phyloP scores from a whole-genome alignment of 2,113 vertebrate genomes.

The Callospermophilus lateralis region DNA sequence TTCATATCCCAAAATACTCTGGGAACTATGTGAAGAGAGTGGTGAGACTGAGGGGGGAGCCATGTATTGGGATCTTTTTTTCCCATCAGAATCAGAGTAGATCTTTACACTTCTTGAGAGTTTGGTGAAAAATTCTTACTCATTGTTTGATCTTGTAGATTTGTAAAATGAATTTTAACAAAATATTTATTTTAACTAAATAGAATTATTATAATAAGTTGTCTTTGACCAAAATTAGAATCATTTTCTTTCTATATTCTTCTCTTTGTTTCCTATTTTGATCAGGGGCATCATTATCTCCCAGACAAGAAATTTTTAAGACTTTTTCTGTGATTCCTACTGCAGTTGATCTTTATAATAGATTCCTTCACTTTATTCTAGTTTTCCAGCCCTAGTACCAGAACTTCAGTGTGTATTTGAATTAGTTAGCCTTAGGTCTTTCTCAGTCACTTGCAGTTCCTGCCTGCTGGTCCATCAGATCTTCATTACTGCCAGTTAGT shows the following conservation, averaged over 20 bases:
- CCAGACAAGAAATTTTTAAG: background rate
- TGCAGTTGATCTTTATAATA: background rate
- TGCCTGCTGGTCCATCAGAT: background rate
- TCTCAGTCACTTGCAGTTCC: background rate
- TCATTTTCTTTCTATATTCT: background rate
- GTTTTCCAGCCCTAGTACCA: background rate
- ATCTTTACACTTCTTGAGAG: constrained; percentile 10
- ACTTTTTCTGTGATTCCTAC: background rate
- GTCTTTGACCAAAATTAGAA: background rate
- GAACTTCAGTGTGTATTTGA: background rate
- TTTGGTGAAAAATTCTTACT: background rate
- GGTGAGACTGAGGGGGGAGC: background rate
- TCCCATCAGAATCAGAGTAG: background rate
- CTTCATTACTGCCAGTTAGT: background rate
- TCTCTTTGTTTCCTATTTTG: background rate
- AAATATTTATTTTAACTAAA: background rate
- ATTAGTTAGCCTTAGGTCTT: background rate
- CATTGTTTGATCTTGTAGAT: background rate
- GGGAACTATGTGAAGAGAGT: constrained; percentile 4
- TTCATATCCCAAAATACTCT: background rate
- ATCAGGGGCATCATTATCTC: background rate
- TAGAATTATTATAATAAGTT: background rate
- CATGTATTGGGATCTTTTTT: background rate
- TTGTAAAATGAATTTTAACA: constrained; percentile 52
- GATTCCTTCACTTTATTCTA: background rate